Base-by-base conservation (phyloP, 53 echinoderm and acorn worm species). In the Paracentrotus lividus region DNA sequence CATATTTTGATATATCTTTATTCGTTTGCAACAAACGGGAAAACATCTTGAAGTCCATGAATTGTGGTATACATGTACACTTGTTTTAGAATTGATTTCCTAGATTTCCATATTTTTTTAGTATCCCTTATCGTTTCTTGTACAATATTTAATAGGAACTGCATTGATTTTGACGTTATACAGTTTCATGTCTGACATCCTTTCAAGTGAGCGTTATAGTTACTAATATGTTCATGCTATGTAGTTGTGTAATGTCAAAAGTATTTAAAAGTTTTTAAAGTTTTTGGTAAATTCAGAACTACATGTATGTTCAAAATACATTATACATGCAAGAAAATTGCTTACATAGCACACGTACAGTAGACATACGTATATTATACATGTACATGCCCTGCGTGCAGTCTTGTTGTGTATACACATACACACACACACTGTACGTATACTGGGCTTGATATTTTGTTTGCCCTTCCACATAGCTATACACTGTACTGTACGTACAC, bases 381-480 rank as follows among this genome's bases (percentile, higher is more conserved):
- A n/a, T 16, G 32, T 81, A 47, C 44, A 45, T 47, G 47, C n/a
- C 47, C 8, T 72, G 38, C 31, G n/a, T 81, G 12, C 27, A 67
- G 76, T 42, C 81, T 38, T 72, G 38, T 72, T 72, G 72, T 81
- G 76, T 26, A 47, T 81, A 15, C 45, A 44, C 47, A 81, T 26
- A 81, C 77, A 18, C 47, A 9, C 47, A 81, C 44, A 49, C 40
- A 76, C 76, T 81, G 77, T 77, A 72, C 40, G 72, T 72, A 7
- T 33, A 72, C n/a, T n/a, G 72, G 16, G 40, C 38, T 33, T 72
- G 10, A 38, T 72, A 77, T 42, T 42, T 23, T 77, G 77, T 77
- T 77, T 77, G 77, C 77, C 20, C 43, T 77, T 77, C 77, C 77
- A 77, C 77, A 77, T 29, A 42, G 67, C 67, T 67, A 33, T 67